These are phyloP conservation scores for Parambassis ranga DNA, from an alignment of 2,797 vertebrate genomes.

Conservation along the genomic window DNA sequence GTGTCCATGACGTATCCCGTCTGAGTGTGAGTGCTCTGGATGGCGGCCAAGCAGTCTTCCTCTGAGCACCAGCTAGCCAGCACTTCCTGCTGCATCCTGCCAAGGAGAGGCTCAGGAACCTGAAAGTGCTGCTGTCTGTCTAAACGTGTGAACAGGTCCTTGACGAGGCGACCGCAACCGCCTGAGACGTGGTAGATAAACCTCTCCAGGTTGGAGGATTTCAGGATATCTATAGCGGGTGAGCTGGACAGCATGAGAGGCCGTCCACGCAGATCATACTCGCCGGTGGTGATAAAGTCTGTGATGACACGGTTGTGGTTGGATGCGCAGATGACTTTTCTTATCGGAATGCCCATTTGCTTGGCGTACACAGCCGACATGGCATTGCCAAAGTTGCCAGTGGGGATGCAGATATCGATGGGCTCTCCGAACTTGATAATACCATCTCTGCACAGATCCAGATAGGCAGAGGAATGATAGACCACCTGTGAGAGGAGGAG, in stretches of 20 bases:
- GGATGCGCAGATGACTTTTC: constrained; percentile 91
- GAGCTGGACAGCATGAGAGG: constrained; percentile 82
- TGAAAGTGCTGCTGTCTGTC: constrained; percentile 82
- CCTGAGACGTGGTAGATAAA: constrained; percentile 83
- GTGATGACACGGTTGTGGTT: constrained; percentile 89
- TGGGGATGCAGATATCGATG: constrained; percentile 90
- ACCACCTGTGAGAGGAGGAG: constrained; percentile 84
- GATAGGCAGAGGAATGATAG: constrained; percentile 92
- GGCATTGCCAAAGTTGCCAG: constrained; percentile 94
- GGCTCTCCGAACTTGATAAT: constrained; percentile 86
- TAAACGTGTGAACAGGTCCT: constrained; percentile 80
- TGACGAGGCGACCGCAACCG: constrained; percentile 81
- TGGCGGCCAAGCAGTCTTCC: constrained; percentile 85
- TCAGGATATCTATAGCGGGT: constrained; percentile 92
- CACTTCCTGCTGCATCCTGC: constrained; percentile 83
- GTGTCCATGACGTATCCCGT: constrained; percentile 92
- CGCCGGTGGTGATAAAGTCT: constrained; percentile 89
- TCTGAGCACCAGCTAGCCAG: constrained; percentile 90
- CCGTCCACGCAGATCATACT: constrained; percentile 85
- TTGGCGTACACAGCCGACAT: constrained; percentile 91
- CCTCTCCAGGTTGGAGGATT: constrained; percentile 92
- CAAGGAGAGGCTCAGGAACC: constrained; percentile 75
- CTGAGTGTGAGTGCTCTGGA: constrained; percentile 80
- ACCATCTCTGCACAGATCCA: constrained; percentile 87
- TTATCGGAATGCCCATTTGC: constrained; percentile 91